Percentiles rank a stretch among this genome's conserved stretches.
These are phyloP conservation scores for Tonatia bakeri DNA, from an alignment of 2,113 vertebrate species.

Conservation along the genomic window DNA sequence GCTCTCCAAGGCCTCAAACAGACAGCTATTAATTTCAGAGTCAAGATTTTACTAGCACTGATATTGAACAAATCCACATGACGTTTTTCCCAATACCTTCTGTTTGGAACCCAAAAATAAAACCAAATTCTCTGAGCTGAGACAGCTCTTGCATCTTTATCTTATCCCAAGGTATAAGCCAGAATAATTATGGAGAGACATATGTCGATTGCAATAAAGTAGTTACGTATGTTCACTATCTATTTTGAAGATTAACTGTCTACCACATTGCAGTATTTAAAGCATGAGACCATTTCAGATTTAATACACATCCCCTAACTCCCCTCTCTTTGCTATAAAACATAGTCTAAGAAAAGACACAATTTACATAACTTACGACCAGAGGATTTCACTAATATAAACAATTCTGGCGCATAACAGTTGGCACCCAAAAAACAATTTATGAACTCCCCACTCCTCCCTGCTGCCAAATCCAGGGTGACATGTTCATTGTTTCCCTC, in stretches of 20 bases:
- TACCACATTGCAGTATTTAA: constrained; percentile 71
- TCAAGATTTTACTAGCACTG: background rate
- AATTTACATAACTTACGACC: constrained; percentile 62
- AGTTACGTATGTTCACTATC: constrained; percentile 58
- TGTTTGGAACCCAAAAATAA: background rate
- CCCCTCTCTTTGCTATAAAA: constrained; percentile 45
- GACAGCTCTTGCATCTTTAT: constrained; percentile 41
- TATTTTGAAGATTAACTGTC: constrained; percentile 75
- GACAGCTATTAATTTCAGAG: constrained; percentile 34
- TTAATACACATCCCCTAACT: constrained; percentile 28
- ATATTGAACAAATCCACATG: background rate
- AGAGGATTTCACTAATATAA: constrained; percentile 67
- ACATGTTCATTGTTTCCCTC: constrained; percentile 75
- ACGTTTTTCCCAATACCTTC: background rate
- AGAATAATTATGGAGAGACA: constrained; percentile 70
- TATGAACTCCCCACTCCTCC: constrained; percentile 56
- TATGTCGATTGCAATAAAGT: constrained; percentile 68
- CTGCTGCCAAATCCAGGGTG: constrained; percentile 61
- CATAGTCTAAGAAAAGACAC: constrained; percentile 48
- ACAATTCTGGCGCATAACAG: constrained; percentile 59
- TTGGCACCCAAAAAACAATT: constrained; percentile 71
- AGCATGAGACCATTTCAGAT: constrained; percentile 60
- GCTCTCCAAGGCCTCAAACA: background rate
- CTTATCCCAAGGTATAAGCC: constrained; percentile 62
- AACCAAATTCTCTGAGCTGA: background rate